Percentiles rank a stretch among this genome's conserved stretches.
phyloP scores from a whole-genome alignment of 2,113 vertebrate genomes.

The Ariopsis seemanni region DNA sequence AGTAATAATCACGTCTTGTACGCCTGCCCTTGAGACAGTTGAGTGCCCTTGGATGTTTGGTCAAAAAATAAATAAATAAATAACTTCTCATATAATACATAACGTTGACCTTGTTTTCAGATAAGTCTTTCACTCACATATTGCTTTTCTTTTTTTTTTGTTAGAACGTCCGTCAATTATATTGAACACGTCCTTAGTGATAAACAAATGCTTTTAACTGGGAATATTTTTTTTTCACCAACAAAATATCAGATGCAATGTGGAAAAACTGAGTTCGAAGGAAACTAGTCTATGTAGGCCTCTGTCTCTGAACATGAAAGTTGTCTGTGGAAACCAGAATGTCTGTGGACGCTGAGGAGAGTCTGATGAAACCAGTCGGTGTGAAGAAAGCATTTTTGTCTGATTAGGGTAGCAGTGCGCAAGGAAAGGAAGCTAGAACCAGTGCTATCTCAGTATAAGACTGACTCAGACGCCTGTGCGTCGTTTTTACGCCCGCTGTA shows the following conservation, averaged over 20 bases:
- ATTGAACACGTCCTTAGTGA: not conserved
- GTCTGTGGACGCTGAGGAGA: not conserved
- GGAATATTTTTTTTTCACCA: not conserved
- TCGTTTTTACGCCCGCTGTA: not conserved
- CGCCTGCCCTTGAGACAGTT: conserved; percentile 69
- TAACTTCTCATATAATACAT: not conserved
- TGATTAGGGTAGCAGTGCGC: not conserved
- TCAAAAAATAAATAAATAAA: conserved; percentile 19
- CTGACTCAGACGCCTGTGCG: not conserved
- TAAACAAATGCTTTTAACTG: not conserved
- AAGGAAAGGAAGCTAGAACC: not conserved
- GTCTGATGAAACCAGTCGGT: not conserved
- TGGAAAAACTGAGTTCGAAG: not conserved
- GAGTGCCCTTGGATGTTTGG: conserved; percentile 63
- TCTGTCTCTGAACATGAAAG: not conserved
- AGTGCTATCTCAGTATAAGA: not conserved
- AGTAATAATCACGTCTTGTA: conserved; percentile 55
- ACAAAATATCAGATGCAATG: not conserved
- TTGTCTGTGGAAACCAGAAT: not conserved
- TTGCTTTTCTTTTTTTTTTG: not conserved
- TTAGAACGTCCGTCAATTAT: not conserved
- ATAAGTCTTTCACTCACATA: not conserved
- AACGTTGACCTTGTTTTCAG: not conserved
- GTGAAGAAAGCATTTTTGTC: not conserved
- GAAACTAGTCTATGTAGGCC: not conserved